These are phyloP conservation scores for Acanthiza pusilla DNA, from an alignment of 2,797 vertebrate genomes.

Conservation along the genomic window DNA sequence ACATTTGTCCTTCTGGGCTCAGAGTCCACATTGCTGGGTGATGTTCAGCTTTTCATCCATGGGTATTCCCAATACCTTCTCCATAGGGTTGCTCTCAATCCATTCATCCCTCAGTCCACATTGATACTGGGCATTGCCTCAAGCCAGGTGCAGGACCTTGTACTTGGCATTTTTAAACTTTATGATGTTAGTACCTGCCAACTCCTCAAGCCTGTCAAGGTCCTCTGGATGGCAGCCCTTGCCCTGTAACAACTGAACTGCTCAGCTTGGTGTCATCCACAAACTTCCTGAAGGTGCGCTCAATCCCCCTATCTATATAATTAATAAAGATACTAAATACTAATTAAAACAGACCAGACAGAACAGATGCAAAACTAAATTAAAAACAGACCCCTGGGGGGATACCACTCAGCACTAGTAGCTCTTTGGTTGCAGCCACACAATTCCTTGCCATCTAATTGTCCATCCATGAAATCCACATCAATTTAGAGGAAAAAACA, in stretches of 20 bases:
- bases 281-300: not conserved
- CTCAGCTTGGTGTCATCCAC: not conserved
- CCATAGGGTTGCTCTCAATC: not conserved
- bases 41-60: not conserved
- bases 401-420: not conserved
- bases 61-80: not conserved
- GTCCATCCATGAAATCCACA: not conserved
- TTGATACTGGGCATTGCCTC: not conserved
- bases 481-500: not conserved
- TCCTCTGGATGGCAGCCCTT: not conserved
- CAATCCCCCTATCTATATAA: not conserved
- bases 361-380: too few species aligned
- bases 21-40: rapidly evolving
- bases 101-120: not conserved
- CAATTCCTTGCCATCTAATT: not conserved
- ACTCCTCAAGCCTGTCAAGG: not conserved
- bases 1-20: not conserved
- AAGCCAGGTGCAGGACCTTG: not conserved
- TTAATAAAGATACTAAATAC: not conserved
- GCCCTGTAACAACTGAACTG: rapidly evolving
- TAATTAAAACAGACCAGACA: too few species aligned
- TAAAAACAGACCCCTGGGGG: not conserved
- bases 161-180: not conserved
- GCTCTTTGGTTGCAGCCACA: not conserved
- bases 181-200: not conserved